Evolutionary conservation across 2,113 vertebrate species (phyloP), one percentile per base, ranked within the genome.

Genomic region (Sigmodon hispidus): DNA sequence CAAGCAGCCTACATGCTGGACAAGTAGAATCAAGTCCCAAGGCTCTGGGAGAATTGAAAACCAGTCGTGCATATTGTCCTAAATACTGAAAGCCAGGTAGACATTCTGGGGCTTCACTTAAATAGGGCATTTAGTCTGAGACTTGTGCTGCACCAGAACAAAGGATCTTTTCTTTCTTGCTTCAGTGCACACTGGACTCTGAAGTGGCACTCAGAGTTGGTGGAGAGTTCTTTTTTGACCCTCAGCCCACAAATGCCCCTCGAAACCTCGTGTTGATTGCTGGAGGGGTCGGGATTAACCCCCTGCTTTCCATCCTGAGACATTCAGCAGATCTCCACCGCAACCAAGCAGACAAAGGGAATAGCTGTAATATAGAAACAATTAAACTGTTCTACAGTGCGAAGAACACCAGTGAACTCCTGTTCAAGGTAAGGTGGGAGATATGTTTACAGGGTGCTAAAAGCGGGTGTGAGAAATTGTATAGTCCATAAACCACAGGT

Each of bases 291-390:
- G 99, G 83, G 43, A 86, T 86, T 67, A 86, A 86, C 61, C 99
- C 99, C 8, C 98, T 99, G 94, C 99, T 99, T 98, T 99, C 99
- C 95, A 99, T 99, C 97, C 98, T 99, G 96, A 97, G 99, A 87
- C 99, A 99, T 94, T 36, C 98, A 4, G 97, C 98, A 11, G 99
- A 99, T 96, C 98, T 99, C 93, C 98, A 98, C 85, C 98, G 94
- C 89, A 96, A 98, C 34, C 93, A 91, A 90, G 97, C 57, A 3
- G 75, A 93, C 69, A 98, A 97, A 94, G 97, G 96, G 93, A 96
- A 67, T 15, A 97, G 97, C 48, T 98, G 98, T 97, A 98, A 98
- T 97, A 93, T 99, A 5, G 99, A 99, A 92, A 98, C 98, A 3
- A 98, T 97, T 29, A 99, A 98, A 89, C 98, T 99, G 5, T 99